These are phyloP conservation scores for Arenaria interpres DNA, from an alignment of 2,113 vertebrate genomes.

Conservation along the genomic window DNA sequence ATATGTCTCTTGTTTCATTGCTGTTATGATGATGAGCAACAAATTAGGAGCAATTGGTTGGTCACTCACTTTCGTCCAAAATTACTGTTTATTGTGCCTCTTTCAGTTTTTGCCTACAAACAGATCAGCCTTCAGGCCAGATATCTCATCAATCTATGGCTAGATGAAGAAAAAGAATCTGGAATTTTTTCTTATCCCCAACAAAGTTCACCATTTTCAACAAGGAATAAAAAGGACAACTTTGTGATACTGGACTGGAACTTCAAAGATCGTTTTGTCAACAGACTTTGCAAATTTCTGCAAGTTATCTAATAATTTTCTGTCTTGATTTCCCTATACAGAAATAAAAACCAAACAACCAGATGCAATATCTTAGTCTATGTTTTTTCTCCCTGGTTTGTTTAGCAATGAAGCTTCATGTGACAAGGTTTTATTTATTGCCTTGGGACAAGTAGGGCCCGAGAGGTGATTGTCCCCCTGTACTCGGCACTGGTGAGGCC, in stretches of 20 bases:
- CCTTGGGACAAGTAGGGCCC: no score
- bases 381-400: fast-evolving
- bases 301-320: neutral
- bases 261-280: neutral
- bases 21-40: neutral
- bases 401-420: neutral
- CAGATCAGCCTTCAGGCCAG: neutral
- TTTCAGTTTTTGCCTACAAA: neutral
- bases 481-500: no score
- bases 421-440: neutral
- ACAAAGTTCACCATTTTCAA: neutral
- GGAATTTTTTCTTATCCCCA: neutral
- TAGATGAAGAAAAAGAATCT: neutral
- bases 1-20: neutral
- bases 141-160: neutral
- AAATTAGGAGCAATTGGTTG: neutral
- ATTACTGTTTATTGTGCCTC: neutral
- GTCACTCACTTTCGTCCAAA: neutral
- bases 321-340: neutral
- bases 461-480: no score
- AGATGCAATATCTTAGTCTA: neutral
- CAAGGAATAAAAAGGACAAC: neutral
- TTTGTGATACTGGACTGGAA: neutral
- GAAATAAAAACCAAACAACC: neutral
- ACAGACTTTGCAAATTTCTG: neutral